phyloP scores from a whole-genome alignment of 92 coral and sea anemone species.

The Epizoanthus scotinus region DNA sequence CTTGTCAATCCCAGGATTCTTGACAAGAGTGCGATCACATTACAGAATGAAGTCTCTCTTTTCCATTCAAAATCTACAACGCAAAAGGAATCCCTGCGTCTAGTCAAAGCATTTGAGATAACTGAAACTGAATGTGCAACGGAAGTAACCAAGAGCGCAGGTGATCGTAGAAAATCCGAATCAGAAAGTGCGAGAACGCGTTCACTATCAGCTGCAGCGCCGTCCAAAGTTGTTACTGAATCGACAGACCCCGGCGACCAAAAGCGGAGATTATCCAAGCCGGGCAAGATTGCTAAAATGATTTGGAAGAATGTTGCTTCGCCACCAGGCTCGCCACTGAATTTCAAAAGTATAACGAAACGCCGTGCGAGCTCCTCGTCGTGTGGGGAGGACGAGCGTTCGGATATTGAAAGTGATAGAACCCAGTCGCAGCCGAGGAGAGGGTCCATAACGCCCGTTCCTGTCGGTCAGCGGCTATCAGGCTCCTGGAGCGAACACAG shows the following conservation, averaged over 20 bases:
- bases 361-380: not conserved
- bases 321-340: conserved; percentile 37
- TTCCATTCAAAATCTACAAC: not conserved
- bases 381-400: conserved; percentile 6
- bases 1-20: not conserved
- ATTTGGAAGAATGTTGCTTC: conserved; percentile 56
- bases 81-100: conserved; percentile 2
- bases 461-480: not conserved
- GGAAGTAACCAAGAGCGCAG: not conserved
- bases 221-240: conserved; percentile 3
- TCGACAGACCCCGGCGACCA: conserved; percentile 36
- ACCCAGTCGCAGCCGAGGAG: not conserved
- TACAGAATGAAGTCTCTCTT: conserved; percentile 20
- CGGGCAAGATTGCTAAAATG: conserved; percentile 52
- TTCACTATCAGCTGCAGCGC: not conserved
- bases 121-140: not conserved
- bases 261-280: conserved; percentile 56
- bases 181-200: not conserved
- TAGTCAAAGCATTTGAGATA: not conserved
- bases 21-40: not conserved
- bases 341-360: not conserved
- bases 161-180: conserved; percentile 6
- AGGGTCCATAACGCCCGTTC: not conserved
- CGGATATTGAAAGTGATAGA: not conserved
- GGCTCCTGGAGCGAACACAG: conserved; percentile 30